Evolutionary conservation across 2,113 vertebrate genomes (phyloP).

Genomic region (Ictalurus furcatus): DNA sequence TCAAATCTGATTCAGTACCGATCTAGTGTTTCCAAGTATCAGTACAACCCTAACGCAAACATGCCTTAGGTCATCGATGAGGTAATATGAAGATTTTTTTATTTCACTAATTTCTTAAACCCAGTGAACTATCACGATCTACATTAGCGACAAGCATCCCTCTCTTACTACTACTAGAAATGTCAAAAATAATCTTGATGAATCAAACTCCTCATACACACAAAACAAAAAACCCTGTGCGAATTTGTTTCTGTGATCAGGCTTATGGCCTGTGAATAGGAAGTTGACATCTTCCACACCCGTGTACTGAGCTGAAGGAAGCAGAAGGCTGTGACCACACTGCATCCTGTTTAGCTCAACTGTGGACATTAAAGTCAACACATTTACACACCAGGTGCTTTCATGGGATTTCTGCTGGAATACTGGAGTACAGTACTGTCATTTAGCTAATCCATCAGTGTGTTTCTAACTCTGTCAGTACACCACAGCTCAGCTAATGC

Average conservation of each 20-base stretch:
- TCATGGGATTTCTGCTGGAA: neutral
- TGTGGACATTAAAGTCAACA: neutral
- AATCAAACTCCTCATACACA: neutral
- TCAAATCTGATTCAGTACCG: neutral
- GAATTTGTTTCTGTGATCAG: neutral
- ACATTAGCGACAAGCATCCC: neutral
- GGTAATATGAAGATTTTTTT: neutral
- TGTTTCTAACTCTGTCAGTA: neutral
- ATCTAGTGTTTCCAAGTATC: neutral
- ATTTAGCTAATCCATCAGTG: neutral
- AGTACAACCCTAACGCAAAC: no score
- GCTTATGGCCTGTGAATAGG: conserved; percentile 29
- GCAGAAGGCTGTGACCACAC: conserved; percentile 34
- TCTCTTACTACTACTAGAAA: neutral
- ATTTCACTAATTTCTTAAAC: neutral
- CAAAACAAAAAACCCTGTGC: neutral
- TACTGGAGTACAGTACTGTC: no score
- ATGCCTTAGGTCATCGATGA: neutral
- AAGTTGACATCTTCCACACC: conserved; percentile 44
- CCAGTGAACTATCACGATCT: neutral
- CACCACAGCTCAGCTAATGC: neutral
- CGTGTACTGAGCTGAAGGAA: conserved; percentile 33
- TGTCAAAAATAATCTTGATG: neutral
- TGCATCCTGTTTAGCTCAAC: conserved; percentile 32
- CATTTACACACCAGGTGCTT: neutral